These are phyloP conservation scores for Actinia tenebrosa DNA, from an alignment of 64 coral and sea anemone genomes.

Conservation along the genomic window DNA sequence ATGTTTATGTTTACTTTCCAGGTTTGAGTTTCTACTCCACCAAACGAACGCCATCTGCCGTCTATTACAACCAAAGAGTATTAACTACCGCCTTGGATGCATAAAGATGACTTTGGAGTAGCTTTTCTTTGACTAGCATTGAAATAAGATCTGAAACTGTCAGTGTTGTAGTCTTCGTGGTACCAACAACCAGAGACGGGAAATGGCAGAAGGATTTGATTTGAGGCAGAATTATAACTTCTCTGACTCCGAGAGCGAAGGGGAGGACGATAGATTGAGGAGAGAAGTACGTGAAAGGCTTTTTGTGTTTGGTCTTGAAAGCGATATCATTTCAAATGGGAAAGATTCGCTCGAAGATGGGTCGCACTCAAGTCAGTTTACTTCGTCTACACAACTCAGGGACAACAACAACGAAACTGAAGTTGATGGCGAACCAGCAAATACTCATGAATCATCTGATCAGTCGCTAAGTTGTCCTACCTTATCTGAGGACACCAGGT, in stretches of 20 bases:
- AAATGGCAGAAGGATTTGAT: conserved; percentile 25
- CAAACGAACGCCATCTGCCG: background rate
- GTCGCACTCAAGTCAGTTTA: background rate
- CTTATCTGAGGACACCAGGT: background rate
- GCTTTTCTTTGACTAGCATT: background rate
- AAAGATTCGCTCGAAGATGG: conserved; percentile 1
- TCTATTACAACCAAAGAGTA: background rate
- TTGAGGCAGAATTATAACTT: conserved; percentile 24
- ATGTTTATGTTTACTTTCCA: conserved; percentile 15
- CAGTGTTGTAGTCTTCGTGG: background rate
- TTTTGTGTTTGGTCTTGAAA: conserved; percentile 16
- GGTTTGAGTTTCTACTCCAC: background rate
- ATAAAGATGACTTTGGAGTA: background rate
- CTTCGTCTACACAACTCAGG: background rate
- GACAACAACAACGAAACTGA: background rate
- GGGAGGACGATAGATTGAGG: conserved; percentile 8
- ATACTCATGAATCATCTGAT: background rate
- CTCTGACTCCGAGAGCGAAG: conserved; percentile 26
- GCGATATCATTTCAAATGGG: background rate
- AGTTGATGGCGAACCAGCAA: background rate
- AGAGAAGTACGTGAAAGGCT: conserved; percentile 18
- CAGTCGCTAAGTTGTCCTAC: conserved; percentile 9
- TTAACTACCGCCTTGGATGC: background rate
- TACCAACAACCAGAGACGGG: background rate
- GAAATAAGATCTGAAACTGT: background rate